Evolutionary conservation across 2,888 invertebrate species (phyloP), one percentile per base, ranked within the genome.

Genomic region (Leptopilina myrica): DNA sequence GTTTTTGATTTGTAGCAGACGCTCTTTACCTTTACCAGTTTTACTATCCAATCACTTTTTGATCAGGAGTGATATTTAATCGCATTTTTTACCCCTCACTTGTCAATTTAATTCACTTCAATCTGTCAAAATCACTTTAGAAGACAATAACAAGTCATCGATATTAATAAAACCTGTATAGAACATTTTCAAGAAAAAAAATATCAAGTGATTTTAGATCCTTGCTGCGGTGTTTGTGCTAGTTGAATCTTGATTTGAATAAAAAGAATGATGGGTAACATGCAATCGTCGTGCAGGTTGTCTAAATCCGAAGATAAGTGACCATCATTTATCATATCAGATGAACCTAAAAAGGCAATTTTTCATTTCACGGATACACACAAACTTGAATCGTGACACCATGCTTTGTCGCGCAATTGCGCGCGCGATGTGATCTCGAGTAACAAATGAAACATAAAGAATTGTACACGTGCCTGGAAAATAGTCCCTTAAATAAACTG

Each of bases 301-400:
- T 73, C n/a, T 56, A 73, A 69, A 3, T 20, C 12, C 6, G 8
- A 26, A 56, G n/a, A 33, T 4, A n/a, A 49, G 26, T 33, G 75
- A 69, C 73, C 77, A 64, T 78, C 78, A 79, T 80, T 76, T 78
- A 80, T 82, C 80, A 79, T 83, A 76, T 64, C 46, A 67, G 43
- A 53, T 64, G 69, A 82, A 77, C 76, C 78, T 81, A 81, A 78
- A 79, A 79, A 77, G 77, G 81, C 80, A 79, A 85, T 86, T 84
- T 84, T 84, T 87, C 85, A 86, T 81, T 80, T 76, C 78, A 80
- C 82, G 84, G 83, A 85, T 83, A 84, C 80, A 81, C 79, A 64
- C 56, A 76, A 77, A 62, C 75, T 77, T 78, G 77, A 79, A 76
- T 77, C 80, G 79, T 75, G 81, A 78, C 79, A 79, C 77, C 78